phyloP scores from a whole-genome alignment of 2,113 vertebrate genomes.

The Percina caprodes region DNA sequence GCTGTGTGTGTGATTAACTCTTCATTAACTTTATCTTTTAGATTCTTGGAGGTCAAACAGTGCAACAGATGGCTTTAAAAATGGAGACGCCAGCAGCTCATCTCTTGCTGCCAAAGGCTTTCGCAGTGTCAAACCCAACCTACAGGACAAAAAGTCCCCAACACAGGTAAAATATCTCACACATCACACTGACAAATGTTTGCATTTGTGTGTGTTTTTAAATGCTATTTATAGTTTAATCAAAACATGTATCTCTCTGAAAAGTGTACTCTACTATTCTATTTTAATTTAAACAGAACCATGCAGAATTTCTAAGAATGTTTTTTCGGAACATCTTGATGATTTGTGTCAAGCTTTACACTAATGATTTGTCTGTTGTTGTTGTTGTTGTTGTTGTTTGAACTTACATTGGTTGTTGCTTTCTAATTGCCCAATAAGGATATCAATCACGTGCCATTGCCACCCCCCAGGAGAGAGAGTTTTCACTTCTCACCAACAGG shows the following conservation, averaged over 20 bases:
- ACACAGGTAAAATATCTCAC: conserved; percentile 87
- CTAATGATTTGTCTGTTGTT: conserved; percentile 41
- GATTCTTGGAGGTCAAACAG: conserved; percentile 93
- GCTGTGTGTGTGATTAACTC: not conserved
- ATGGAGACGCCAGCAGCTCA: conserved; percentile 90
- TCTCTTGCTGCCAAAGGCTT: conserved; percentile 98
- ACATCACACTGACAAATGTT: conserved; percentile 9
- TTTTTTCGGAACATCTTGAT: conserved; percentile 22
- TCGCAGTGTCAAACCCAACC: conserved; percentile 93
- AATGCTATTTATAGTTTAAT: not conserved
- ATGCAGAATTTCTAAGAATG: not conserved
- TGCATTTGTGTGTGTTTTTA: not conserved
- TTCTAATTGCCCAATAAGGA: conserved; percentile 85
- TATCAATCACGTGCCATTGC: conserved; percentile 85
- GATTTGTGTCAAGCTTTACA: conserved; percentile 29
- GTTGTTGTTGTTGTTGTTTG: conserved; percentile 67
- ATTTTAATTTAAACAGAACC: not conserved
- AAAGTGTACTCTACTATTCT: conserved; percentile 7
- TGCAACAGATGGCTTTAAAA: conserved; percentile 88
- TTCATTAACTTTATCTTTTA: conserved; percentile 45
- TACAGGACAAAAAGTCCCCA: conserved; percentile 94
- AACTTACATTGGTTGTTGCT: conserved; percentile 83
- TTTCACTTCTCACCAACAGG: conserved; percentile 80
- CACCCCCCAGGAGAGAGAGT: conserved; percentile 90
- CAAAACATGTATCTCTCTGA: not conserved